These are phyloP conservation scores for Triplophysa dalaica DNA, from an alignment of 2,113 vertebrate species.

Conservation along the genomic window DNA sequence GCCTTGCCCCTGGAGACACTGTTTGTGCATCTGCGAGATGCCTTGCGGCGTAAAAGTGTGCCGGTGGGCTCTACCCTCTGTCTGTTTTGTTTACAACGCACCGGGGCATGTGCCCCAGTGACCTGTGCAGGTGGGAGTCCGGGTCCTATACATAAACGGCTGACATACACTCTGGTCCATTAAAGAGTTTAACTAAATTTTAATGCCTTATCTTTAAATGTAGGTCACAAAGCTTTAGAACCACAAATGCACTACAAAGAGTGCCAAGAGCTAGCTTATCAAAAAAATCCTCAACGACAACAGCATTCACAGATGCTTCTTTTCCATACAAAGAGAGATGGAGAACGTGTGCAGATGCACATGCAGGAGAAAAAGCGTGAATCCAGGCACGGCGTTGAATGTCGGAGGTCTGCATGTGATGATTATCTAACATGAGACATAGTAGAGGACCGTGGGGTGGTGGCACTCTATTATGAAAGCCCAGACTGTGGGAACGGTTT, in stretches of 20 bases:
- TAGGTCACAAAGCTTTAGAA: conserved; percentile 62
- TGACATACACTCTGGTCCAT: background rate
- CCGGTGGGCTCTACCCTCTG: background rate
- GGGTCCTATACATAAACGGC: conserved; percentile 1
- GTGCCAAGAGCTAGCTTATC: background rate
- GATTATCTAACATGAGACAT: conserved; percentile 14
- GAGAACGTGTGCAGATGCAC: background rate
- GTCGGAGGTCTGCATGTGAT: conserved; percentile 16
- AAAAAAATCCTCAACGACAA: background rate
- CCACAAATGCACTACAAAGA: conserved; percentile 42
- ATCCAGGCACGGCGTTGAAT: background rate
- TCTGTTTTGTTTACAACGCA: conserved; percentile 6
- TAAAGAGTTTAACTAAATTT: conserved; percentile 28
- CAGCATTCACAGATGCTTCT: background rate
- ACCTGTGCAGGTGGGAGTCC: conserved; percentile 23
- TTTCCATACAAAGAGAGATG: background rate
- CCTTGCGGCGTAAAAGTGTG: background rate
- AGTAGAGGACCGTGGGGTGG: conserved; percentile 13
- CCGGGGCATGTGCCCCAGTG: background rate
- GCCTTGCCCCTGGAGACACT: conserved; percentile 16
- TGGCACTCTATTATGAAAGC: conserved; percentile 41
- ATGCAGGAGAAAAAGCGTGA: background rate
- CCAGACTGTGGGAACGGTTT: conserved; percentile 67
- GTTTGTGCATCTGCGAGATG: conserved; percentile 7
- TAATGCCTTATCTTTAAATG: conserved; percentile 44